phyloP scores from a whole-genome alignment of 2,888 invertebrate genomes.

The Trichogramma evanescens region DNA sequence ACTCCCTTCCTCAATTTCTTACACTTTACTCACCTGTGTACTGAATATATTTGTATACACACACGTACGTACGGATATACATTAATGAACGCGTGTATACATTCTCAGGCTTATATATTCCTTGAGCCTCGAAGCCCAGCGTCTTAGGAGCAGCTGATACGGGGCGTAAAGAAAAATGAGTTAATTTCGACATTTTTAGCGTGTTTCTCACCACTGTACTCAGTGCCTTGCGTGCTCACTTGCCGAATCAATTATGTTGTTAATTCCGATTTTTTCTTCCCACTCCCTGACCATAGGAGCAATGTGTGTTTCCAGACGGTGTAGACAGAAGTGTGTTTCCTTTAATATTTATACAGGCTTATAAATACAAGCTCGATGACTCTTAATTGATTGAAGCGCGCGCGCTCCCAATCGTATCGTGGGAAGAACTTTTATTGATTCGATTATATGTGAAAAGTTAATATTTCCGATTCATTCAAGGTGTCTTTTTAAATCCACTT shows the following conservation, averaged over 20 bases:
- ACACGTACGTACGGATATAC: not conserved
- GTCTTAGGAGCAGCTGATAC: slow-evolving; percentile 11
- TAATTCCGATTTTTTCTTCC: not conserved
- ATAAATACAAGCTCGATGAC: not conserved
- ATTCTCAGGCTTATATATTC: too few relatives aligned
- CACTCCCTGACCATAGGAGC: not conserved
- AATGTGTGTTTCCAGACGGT: too few relatives aligned
- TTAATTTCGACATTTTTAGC: slow-evolving; percentile 21
- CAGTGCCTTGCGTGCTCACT: too few relatives aligned
- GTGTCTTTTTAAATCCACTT: too few relatives aligned
- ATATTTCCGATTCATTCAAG: too few relatives aligned
- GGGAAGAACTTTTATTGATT: too few relatives aligned
- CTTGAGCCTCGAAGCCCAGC: not conserved
- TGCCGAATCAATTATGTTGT: slow-evolving; percentile 13
- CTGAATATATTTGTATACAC: not conserved
- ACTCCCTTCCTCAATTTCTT: not conserved
- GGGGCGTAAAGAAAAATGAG: slow-evolving; percentile 16
- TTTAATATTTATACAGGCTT: too few relatives aligned
- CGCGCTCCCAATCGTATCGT: too few relatives aligned
- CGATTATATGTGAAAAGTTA: too few relatives aligned
- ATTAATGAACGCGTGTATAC: too few relatives aligned
- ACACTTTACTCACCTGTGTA: too few relatives aligned
- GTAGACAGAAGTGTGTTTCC: too few relatives aligned
- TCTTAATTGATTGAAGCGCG: slow-evolving; percentile 5
- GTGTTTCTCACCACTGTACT: slow-evolving; percentile 1